Percentiles rank a stretch among this genome's conserved stretches.
Evolutionary conservation across 2,888 invertebrate species (phyloP).

Genomic region (Asteroscopus sphinx): DNA sequence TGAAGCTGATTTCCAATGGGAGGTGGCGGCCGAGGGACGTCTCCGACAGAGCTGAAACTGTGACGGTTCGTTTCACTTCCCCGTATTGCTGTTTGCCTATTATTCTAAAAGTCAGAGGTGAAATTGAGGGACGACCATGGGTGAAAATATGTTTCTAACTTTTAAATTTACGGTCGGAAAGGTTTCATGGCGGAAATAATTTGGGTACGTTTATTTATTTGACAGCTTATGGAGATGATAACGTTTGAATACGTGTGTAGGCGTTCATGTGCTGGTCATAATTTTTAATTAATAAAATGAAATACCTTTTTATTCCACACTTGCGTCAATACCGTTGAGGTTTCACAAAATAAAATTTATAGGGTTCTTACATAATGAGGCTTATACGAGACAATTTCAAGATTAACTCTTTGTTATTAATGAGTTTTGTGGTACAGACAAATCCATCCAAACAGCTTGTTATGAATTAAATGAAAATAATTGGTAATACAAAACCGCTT

Average conservation of each 20-base stretch:
- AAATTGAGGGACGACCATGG: conserved; percentile 61
- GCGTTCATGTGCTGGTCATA: background rate
- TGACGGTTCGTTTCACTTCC: conserved; percentile 82
- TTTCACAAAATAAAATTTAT: conserved; percentile 4
- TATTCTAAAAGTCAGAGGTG: conserved; percentile 82
- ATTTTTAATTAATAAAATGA: conserved; percentile 1
- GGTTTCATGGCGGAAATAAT: conserved; percentile 33
- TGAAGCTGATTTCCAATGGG: conserved; percentile 82
- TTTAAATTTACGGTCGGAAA: conserved; percentile 40
- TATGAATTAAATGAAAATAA: conserved; percentile 84
- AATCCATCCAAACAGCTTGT: conserved; percentile 72
- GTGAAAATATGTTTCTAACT: conserved; percentile 43
- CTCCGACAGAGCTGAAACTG: conserved; percentile 84
- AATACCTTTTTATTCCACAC: conserved; percentile 10
- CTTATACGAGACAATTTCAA: conserved; percentile 24
- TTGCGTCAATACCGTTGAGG: background rate
- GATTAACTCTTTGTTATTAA: conserved; percentile 54
- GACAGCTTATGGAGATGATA: conserved; percentile 1
- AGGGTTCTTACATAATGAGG: conserved; percentile 2
- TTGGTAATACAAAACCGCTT: conserved; percentile 88
- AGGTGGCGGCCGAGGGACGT: conserved; percentile 72
- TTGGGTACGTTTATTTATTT: conserved; percentile 26
- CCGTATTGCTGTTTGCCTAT: conserved; percentile 78
- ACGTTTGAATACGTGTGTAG: conserved; percentile 1
- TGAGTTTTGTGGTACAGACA: conserved; percentile 50